phyloP scores from a whole-genome alignment of 2,797 vertebrate species.

The Morelia viridis region DNA sequence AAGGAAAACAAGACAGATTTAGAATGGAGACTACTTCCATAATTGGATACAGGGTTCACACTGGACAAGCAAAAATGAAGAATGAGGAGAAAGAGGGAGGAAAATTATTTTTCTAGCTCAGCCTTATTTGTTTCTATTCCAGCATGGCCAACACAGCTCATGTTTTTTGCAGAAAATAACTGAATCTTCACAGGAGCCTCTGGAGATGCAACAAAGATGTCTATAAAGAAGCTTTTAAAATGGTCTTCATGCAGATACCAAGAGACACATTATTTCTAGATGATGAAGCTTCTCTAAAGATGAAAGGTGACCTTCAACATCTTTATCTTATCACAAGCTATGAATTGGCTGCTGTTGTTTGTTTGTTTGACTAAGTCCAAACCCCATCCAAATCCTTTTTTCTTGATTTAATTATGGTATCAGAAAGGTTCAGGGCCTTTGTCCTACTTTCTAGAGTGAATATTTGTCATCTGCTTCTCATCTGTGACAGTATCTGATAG shows the following conservation, averaged over 20 bases:
- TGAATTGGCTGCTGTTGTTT: background rate
- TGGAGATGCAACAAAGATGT: background rate
- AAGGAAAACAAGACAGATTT: background rate
- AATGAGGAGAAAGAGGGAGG: background rate
- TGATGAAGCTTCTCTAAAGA: no score
- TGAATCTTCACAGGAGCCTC: background rate
- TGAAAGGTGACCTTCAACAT: no score
- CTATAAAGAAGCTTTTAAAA: background rate
- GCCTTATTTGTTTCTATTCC: background rate
- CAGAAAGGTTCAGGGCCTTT: background rate
- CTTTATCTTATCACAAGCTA: background rate
- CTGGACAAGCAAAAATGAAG: background rate
- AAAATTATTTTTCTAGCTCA: background rate
- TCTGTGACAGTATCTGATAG: background rate
- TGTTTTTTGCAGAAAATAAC: background rate
- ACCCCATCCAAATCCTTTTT: background rate
- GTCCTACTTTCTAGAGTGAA: no score
- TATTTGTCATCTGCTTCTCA: background rate
- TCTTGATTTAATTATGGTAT: background rate
- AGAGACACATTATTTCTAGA: no score
- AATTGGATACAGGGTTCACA: background rate
- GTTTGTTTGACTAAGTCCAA: background rate
- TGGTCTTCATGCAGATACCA: background rate
- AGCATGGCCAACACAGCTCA: background rate
- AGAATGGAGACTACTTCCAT: background rate